These are phyloP conservation scores for Frieseomelitta varia DNA, from an alignment of 1,140 invertebrate genomes.

Conservation along the genomic window DNA sequence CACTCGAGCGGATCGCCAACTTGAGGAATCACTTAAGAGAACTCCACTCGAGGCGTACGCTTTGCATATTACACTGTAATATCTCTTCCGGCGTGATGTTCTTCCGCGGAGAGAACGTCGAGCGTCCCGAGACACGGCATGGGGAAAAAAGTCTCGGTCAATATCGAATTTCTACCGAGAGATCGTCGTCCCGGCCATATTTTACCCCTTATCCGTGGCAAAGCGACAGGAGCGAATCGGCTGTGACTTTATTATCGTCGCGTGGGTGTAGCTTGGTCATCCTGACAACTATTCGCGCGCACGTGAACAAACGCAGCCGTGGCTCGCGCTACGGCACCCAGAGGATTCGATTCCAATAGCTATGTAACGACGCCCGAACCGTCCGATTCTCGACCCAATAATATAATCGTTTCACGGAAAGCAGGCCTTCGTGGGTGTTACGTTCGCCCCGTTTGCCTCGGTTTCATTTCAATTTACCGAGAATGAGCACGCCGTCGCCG, in stretches of 20 bases:
- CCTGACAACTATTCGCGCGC: slow-evolving; percentile 50
- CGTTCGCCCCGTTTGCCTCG: neutral
- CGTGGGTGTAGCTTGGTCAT: slow-evolving; percentile 54
- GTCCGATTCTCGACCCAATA: neutral
- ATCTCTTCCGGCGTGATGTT: slow-evolving; percentile 38
- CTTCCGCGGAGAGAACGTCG: slow-evolving; percentile 30
- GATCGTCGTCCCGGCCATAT: slow-evolving; percentile 51
- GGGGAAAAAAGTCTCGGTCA: slow-evolving; percentile 3
- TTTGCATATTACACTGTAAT: slow-evolving; percentile 51
- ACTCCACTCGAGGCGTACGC: slow-evolving; percentile 7
- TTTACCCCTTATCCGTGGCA: slow-evolving; percentile 58
- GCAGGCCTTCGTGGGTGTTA: neutral
- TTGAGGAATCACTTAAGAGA: slow-evolving; percentile 46
- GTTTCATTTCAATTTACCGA: neutral
- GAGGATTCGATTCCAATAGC: slow-evolving; percentile 15
- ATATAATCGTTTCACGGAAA: slow-evolving; percentile 10
- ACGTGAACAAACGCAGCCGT: slow-evolving; percentile 27
- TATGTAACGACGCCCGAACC: slow-evolving; percentile 3
- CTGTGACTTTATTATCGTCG: slow-evolving; percentile 66
- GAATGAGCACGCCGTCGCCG: neutral
- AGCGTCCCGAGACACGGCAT: slow-evolving; percentile 24
- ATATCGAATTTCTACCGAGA: slow-evolving; percentile 54
- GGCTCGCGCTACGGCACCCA: slow-evolving; percentile 33
- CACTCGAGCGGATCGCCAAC: slow-evolving; percentile 28
- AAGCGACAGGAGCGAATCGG: slow-evolving; percentile 66